These are phyloP conservation scores for Stegophylla sp. DNA, from an alignment of 2,888 invertebrate genomes.

Conservation along the genomic window DNA sequence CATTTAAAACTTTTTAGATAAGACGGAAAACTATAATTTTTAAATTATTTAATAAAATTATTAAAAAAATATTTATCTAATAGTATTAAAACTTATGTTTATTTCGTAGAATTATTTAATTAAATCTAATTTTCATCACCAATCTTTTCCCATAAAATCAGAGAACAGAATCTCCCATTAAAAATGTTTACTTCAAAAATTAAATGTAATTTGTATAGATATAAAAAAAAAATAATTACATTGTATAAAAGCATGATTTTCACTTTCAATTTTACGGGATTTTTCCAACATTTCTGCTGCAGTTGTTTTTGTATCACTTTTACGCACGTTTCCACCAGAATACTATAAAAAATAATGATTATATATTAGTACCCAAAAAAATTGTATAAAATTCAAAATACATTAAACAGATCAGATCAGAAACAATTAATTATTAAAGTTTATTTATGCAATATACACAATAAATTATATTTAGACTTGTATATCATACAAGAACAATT, in stretches of 20 bases:
- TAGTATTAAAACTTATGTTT: too few species aligned
- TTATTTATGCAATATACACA: background rate
- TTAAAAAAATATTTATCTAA: too few species aligned
- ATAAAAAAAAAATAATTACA: slow-evolving; percentile 6
- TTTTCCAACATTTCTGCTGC: slow-evolving; percentile 49
- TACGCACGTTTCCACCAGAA: slow-evolving; percentile 13
- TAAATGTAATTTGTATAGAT: too few species aligned
- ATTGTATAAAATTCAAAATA: background rate
- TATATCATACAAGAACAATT: background rate
- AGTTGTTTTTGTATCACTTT: slow-evolving; percentile 34
- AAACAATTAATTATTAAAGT: background rate
- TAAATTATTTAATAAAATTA: too few species aligned
- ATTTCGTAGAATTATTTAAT: too few species aligned
- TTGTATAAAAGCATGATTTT: background rate
- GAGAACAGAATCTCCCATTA: too few species aligned
- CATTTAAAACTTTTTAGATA: too few species aligned
- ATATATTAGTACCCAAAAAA: background rate
- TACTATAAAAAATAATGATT: background rate
- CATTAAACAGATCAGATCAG: too few species aligned
- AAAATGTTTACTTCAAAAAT: too few species aligned
- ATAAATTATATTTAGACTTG: background rate
- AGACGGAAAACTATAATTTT: too few species aligned
- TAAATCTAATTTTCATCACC: too few species aligned
- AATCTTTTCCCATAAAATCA: too few species aligned
- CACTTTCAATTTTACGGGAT: slow-evolving; percentile 34